Evolutionary conservation across 1,140 invertebrate species (phyloP).

Genomic region (Vollenhovia emeryi): DNA sequence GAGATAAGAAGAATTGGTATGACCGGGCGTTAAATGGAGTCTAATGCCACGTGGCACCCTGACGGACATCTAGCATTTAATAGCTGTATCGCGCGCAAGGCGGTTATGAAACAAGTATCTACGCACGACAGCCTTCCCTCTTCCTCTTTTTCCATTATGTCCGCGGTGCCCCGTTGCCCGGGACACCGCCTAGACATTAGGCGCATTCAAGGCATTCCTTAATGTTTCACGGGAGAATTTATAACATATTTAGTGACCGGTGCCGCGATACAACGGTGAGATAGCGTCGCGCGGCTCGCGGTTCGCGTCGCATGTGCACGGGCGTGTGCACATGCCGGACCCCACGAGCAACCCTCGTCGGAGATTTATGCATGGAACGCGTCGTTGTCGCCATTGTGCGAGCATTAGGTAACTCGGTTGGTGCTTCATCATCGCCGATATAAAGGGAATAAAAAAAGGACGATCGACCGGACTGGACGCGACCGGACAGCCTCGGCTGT

Average conservation of each 20-base stretch:
- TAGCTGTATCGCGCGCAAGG: neutral
- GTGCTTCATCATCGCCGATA: constrained; percentile 74
- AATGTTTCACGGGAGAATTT: constrained; percentile 78
- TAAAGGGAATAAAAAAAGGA: constrained; percentile 48
- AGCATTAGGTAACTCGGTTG: constrained; percentile 76
- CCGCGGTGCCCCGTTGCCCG: constrained; percentile 1
- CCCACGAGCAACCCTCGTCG: constrained; percentile 67
- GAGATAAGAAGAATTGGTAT: neutral
- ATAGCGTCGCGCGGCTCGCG: constrained; percentile 68
- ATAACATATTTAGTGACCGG: constrained; percentile 79
- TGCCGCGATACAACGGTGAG: constrained; percentile 71
- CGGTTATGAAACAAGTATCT: neutral
- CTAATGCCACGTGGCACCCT: neutral
- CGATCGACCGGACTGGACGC: neutral
- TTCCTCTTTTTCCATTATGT: neutral
- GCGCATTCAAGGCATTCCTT: constrained; percentile 75
- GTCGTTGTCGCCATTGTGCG: constrained; percentile 77
- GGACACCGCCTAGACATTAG: constrained; percentile 67
- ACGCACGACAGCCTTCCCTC: neutral
- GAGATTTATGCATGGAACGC: constrained; percentile 77
- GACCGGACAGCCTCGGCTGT: neutral
- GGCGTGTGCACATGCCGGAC: constrained; percentile 45
- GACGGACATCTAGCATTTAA: neutral
- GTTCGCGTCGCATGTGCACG: neutral
- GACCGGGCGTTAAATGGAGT: neutral